Evolutionary conservation across 2,888 invertebrate genomes (phyloP), one percentile per base, ranked within the genome.

Genomic region (Lepidocyrtoides sp.): DNA sequence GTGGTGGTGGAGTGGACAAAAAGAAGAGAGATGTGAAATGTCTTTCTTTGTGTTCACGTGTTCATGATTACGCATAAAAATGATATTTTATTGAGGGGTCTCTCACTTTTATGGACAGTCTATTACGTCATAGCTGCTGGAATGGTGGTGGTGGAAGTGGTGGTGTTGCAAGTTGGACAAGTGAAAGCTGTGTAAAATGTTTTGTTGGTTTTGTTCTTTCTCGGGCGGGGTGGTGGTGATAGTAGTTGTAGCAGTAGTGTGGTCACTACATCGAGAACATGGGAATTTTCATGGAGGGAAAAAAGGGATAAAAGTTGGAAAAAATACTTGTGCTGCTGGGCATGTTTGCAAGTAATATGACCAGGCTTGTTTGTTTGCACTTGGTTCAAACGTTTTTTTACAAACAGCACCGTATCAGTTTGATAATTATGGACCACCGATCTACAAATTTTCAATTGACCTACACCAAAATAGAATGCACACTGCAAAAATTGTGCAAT

Each of bases 21-120:
- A 44, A 81, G 7, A 29, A 26, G 77, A 79, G 7, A 20, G 29
- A 48, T 29, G 32, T 79, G 5, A 29, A 20, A 51, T 77, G 48
- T 77, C 77, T 32, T 29, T 72, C 20, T 41, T 44, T 54, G 48
- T 51, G n/a, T 48, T 54, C 51, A 77, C 77, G 81, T 81, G 81
- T 81, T 81, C 81, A 81, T 81, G 81, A 81, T 81, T 54, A 81
- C 60, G 81, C 81, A 81, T 81, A 81, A 81, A 81, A 81, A 81
- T 60, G 60, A 81, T 81, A 81, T 81, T 81, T 81, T 81, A 81
- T 81, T 81, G 69, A 41, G 36, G 17, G 66, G 36, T 17, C 17
- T n/a, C 10, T 17, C 26, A 44, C 44, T 79, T 79, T 66, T 36
- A 66, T 66, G 66, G 66, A n/a, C n/a, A 66, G n/a, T 36, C n/a